These are phyloP conservation scores for Tridacna crocea DNA, from an alignment of 2,888 invertebrate species.

Conservation along the genomic window DNA sequence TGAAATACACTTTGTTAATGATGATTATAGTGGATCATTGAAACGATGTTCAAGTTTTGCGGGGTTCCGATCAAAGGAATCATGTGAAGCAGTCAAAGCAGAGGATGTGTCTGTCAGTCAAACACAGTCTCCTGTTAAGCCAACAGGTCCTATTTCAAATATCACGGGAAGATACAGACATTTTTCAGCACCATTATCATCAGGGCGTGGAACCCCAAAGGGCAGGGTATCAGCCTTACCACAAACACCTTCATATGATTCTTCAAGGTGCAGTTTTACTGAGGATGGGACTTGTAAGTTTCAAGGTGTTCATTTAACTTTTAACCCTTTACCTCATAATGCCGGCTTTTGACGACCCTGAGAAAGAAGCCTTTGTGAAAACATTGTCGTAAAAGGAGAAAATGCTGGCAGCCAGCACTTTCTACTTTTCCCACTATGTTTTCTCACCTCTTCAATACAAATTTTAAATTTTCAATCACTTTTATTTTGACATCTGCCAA, in stretches of 20 bases:
- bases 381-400: not conserved
- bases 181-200: conserved; percentile 76
- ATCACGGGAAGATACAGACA: conserved; percentile 69
- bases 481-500: no score
- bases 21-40: conserved; percentile 58
- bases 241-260: conserved; percentile 77
- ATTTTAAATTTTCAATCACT: no score
- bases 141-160: conserved; percentile 15
- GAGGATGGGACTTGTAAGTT: conserved; percentile 58
- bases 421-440: not conserved
- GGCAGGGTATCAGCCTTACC: conserved; percentile 72
- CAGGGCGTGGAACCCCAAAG: conserved; percentile 72
- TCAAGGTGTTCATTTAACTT: no score
- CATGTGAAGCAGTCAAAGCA: conserved; percentile 36
- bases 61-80: conserved; percentile 65
- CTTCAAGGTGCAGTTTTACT: conserved; percentile 76
- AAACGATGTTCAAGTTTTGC: conserved; percentile 79
- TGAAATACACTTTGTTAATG: conserved; percentile 48
- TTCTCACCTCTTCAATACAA: no score
- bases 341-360: no score
- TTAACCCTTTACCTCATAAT: no score
- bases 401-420: not conserved
- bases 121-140: conserved; percentile 47
- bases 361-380: no score
- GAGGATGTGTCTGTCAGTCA: conserved; percentile 37